Evolutionary conservation across 2,888 invertebrate genomes (phyloP), one percentile per base, ranked within the genome.

Genomic region (Acheta domesticus): DNA sequence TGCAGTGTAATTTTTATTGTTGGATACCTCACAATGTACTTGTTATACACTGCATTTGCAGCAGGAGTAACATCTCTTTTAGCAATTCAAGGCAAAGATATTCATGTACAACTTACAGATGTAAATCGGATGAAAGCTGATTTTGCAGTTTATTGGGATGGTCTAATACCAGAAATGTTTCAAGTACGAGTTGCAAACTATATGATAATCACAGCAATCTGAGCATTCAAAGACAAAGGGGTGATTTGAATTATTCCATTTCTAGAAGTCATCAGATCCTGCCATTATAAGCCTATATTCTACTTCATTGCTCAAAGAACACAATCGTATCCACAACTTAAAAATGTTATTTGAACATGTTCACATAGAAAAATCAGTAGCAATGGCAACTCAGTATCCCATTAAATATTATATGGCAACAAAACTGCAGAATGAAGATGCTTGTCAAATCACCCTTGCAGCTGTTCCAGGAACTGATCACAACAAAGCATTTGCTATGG

Each of bases 11-110:
- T 86, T 48, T 86, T 86, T 79, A 83, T 86, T 19, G 78, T 84
- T 48, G 86, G 86, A 16, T 86, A 86, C 79, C 50, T 85, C 21
- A 84, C 83, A 80, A 82, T 85, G 1, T 86, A 86, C 82, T 81
- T 86, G 49, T 80, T 86, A 5, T 86, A 86, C 78, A 86, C 86
- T 1, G 85, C 85, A 48, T 86, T 86, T 81, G 85, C 86, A 48
- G 86, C 86, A 11, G 85, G 85, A 36, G 86, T 86, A 74, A 86
- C 86, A 11, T 86, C 86, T 3, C 82, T 85, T 62, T 81, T 86
- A 48, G 82, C 86, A 36, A 84, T 85, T 80, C 84, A 85, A 80
- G 83, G 83, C 48, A 80, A 82, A 77, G 81, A 81, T 74, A 80
- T 80, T 36, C 79, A 83, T 77, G 77, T 83, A 20, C 82, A 82